Evolutionary conservation across 2,113 vertebrate species (phyloP).

Genomic region (Phylloscopus trochiloides): DNA sequence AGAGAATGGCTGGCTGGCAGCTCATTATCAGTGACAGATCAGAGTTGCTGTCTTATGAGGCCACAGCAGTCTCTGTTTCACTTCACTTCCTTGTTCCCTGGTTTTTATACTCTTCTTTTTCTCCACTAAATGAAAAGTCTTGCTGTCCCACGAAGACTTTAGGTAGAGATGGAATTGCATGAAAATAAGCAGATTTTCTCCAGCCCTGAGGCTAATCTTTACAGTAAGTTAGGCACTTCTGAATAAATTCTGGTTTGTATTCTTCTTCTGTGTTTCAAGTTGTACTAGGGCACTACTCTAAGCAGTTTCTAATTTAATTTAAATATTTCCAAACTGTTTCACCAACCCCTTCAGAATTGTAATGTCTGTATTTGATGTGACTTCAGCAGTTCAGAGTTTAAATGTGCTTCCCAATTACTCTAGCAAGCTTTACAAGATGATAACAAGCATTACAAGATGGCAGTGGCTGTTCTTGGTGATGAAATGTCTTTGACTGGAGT

Average conservation of each 20-base stretch:
- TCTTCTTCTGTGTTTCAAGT: conserved; percentile 13
- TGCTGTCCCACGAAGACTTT: neutral
- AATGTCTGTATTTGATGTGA: conserved; percentile 39
- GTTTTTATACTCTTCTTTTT: neutral
- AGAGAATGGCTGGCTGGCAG: neutral
- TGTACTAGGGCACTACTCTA: neutral
- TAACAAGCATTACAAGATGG: neutral
- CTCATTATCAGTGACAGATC: neutral
- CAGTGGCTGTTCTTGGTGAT: neutral
- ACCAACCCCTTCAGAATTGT: neutral
- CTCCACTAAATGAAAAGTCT: neutral
- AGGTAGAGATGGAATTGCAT: neutral
- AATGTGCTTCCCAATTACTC: conserved; percentile 1
- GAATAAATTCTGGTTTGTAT: conserved; percentile 29
- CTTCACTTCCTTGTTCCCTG: neutral
- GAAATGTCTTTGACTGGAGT: conserved; percentile 5
- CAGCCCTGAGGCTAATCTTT: neutral
- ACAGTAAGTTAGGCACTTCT: neutral
- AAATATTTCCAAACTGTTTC: conserved; percentile 38
- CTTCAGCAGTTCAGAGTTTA: conserved; percentile 23
- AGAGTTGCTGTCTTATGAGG: neutral
- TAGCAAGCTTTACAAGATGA: neutral
- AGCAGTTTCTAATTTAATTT: conserved; percentile 40
- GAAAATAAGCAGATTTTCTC: conserved; percentile 13
- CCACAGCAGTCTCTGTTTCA: neutral